Evolutionary conservation across 1,140 invertebrate genomes (phyloP).

Genomic region (Aplysia californica): DNA sequence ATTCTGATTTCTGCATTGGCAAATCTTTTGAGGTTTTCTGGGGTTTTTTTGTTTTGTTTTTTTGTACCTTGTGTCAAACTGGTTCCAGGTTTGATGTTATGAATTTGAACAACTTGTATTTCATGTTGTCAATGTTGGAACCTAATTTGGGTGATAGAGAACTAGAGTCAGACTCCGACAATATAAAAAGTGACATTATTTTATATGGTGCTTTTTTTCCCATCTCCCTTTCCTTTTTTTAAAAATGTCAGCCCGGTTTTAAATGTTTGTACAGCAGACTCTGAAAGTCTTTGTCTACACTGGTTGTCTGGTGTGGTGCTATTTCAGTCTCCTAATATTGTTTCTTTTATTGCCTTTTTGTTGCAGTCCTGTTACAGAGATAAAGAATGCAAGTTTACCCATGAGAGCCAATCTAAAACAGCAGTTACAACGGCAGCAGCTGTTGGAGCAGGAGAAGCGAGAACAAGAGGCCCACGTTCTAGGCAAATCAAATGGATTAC

Average conservation of each 20-base stretch:
- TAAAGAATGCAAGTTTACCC: slow-evolving; percentile 74
- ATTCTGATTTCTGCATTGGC: too few relatives aligned
- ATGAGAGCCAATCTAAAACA: slow-evolving; percentile 87
- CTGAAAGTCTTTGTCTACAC: too few relatives aligned
- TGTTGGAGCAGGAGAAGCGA: slow-evolving; percentile 76
- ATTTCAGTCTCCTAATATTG: too few relatives aligned
- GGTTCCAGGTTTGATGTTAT: too few relatives aligned
- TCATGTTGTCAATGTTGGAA: too few relatives aligned
- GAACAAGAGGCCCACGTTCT: slow-evolving; percentile 68
- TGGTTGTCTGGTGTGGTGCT: too few relatives aligned
- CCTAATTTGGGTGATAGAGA: too few relatives aligned
- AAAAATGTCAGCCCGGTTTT: neutral
- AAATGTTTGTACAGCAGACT: neutral
- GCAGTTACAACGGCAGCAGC: slow-evolving; percentile 86
- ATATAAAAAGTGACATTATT: neutral
- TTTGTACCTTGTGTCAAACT: too few relatives aligned
- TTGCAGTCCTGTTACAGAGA: slow-evolving; percentile 83
- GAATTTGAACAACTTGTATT: too few relatives aligned
- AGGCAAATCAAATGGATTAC: neutral
- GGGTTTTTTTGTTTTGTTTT: too few relatives aligned
- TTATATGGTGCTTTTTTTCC: neutral
- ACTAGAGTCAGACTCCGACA: too few relatives aligned
- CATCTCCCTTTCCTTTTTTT: neutral
- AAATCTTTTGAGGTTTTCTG: too few relatives aligned
- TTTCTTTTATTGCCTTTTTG: neutral